These are phyloP conservation scores for Zaprionus davidi DNA, from an alignment of 1,140 invertebrate genomes.

Conservation along the genomic window DNA sequence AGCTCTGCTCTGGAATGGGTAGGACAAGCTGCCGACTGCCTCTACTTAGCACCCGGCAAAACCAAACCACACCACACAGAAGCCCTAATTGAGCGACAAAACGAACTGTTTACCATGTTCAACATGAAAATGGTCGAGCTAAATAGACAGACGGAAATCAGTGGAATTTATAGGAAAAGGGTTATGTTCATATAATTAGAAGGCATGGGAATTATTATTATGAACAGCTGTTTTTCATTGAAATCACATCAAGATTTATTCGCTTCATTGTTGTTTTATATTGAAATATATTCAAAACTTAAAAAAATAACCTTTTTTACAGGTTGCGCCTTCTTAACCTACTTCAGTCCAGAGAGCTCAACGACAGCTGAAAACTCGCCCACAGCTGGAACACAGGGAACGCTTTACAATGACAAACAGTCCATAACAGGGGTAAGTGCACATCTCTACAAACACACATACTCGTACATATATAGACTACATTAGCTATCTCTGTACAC, in stretches of 20 bases:
- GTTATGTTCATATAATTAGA: background rate
- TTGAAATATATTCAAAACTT: background rate
- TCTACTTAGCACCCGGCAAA: constrained; percentile 20
- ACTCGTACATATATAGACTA: background rate
- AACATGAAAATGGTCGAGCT: constrained; percentile 29
- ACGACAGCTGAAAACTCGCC: constrained; percentile 87
- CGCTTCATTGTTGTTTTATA: background rate
- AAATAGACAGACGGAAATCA: constrained; percentile 15
- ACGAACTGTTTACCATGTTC: constrained; percentile 45
- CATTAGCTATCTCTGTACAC: constrained; percentile 14
- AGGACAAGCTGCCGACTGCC: background rate
- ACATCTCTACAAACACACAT: background rate
- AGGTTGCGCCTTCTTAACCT: constrained; percentile 99
- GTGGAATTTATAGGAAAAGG: background rate
- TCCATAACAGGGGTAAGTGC: constrained; percentile 97
- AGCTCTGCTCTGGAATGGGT: constrained; percentile 1
- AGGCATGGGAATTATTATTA: background rate
- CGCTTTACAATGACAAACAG: constrained; percentile 96
- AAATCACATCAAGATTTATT: too few species aligned
- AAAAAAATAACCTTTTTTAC: constrained; percentile 47
- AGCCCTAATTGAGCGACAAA: constrained; percentile 57
- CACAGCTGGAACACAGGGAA: constrained; percentile 52
- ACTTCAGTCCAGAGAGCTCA: constrained; percentile 96
- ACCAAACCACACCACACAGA: constrained; percentile 10
- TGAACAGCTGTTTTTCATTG: too few species aligned